Conservation (phyloP, 1,140 invertebrate species). For the Papilio aristodemus region DNA sequence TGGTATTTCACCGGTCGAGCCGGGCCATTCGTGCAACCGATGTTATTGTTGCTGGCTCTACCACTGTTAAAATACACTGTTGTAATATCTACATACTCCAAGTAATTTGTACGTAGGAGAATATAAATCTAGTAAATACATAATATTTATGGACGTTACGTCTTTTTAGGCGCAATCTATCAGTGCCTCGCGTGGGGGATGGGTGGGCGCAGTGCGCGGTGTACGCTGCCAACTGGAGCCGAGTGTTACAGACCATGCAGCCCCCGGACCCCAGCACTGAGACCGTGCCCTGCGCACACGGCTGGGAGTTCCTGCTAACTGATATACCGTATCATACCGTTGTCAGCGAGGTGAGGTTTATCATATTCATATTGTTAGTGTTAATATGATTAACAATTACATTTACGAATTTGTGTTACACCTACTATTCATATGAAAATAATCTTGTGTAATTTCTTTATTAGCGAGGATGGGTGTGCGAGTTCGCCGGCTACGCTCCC, state of each 20-base stretch:
- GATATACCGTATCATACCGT: conserved; percentile 86
- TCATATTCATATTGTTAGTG: too few species aligned
- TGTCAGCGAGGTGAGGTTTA: conserved; percentile 83
- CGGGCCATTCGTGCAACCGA: too few species aligned
- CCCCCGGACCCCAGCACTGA: conserved; percentile 80
- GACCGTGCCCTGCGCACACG: conserved; percentile 80
- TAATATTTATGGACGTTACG: too few species aligned
- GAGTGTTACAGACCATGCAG: conserved; percentile 61
- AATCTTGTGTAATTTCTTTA: conserved; percentile 26
- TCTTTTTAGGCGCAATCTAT: conserved; percentile 61
- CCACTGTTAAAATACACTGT: too few species aligned
- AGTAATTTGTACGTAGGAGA: too few species aligned
- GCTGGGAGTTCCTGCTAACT: conserved; percentile 86
- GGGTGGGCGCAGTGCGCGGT: conserved; percentile 61
- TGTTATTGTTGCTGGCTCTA: too few species aligned
- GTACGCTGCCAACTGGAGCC: conserved; percentile 68
- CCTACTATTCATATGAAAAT: too few species aligned
- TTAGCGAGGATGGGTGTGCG: conserved; percentile 84
- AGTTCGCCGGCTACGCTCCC: conserved; percentile 81
- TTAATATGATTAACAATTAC: not conserved
- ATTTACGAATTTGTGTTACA: too few species aligned
- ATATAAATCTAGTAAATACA: too few species aligned
- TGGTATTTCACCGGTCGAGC: too few species aligned
- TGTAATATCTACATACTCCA: too few species aligned
- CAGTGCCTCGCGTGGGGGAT: conserved; percentile 44